phyloP scores from a whole-genome alignment of 1,140 invertebrate genomes.

The Neuroterus valhalla region DNA sequence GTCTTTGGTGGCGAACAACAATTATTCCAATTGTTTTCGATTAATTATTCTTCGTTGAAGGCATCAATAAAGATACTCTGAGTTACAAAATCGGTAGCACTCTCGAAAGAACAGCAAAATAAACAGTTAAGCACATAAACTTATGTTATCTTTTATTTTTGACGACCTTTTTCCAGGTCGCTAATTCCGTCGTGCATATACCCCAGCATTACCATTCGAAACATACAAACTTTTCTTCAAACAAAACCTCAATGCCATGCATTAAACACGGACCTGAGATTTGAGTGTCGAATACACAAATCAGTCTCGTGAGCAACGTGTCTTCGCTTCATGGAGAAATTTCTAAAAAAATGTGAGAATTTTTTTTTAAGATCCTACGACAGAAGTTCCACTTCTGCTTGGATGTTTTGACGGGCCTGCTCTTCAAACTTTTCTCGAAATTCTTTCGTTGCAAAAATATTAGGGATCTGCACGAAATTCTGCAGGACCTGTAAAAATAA shows the following conservation, averaged over 20 bases:
- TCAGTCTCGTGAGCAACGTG: not conserved
- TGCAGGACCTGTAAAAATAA: constrained; percentile 75
- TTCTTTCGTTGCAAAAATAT: constrained; percentile 80
- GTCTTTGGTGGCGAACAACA: no score
- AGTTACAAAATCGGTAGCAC: no score
- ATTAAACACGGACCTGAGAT: constrained; percentile 4
- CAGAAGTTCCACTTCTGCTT: constrained; percentile 75
- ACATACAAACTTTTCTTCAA: not conserved
- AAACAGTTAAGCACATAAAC: no score
- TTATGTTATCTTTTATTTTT: no score
- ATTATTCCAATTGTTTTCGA: no score
- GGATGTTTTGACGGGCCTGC: constrained; percentile 78
- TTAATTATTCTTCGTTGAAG: no score
- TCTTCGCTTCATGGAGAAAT: constrained; percentile 15
- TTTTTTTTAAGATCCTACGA: constrained; percentile 56
- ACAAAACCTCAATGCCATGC: not conserved
- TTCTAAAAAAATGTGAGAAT: constrained; percentile 28
- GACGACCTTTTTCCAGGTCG: not conserved
- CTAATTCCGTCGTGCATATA: constrained; percentile 28
- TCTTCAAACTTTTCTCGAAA: constrained; percentile 78
- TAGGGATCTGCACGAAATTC: constrained; percentile 80
- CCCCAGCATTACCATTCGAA: constrained; percentile 1
- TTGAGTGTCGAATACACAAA: not conserved
- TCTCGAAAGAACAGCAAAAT: no score
- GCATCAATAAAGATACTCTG: no score